Evolutionary conservation across 2,888 invertebrate genomes (phyloP), one percentile per base, ranked within the genome.

Genomic region (Neuroscelio doddi): DNA sequence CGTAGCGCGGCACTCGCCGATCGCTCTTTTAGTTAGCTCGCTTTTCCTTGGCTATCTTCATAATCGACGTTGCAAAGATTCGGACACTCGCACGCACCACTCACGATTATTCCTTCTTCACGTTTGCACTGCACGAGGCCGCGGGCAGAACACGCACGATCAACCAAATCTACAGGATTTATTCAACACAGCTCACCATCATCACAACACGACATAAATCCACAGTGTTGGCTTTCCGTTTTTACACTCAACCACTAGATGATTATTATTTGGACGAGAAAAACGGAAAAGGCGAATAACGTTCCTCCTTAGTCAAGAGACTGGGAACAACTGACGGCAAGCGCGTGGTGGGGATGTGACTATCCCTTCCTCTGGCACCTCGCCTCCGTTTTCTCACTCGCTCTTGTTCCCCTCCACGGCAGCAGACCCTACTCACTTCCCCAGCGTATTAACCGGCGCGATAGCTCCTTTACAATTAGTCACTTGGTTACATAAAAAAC

Each of bases 391-490:
- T 46, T 16, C 65, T 38, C 67, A 21, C 53, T 68, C 49, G 16
- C 32, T 45, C 41, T 8, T n/a, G 42, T 62, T 39, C 68, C 51
- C 49, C 58, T 56, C 51, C 53, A 67, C 71, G 56, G 65, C 67
- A 68, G 69, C 72, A 65, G 71, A 74, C 71, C 72, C 74, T 69
- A 68, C 74, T 66, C 72, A 69, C 73, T 65, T 70, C 66, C 69
- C 71, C 70, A 75, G 76, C 80, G 81, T 78, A 82, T 82, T 82
- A 82, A 81, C 82, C 79, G 80, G 78, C 77, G 80, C 81, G 83
- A 82, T 82, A 81, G 81, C 81, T 82, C 81, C 83, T 83, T 83
- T 80, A 82, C 81, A 82, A 82, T 81, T 82, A 82, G 82, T 80
- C 81, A 79, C 80, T 75, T 74, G 73, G 82, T 82, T 82, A 82